Conservation (phyloP, 2,888 invertebrate species). For the Tanypteryx hageni region DNA sequence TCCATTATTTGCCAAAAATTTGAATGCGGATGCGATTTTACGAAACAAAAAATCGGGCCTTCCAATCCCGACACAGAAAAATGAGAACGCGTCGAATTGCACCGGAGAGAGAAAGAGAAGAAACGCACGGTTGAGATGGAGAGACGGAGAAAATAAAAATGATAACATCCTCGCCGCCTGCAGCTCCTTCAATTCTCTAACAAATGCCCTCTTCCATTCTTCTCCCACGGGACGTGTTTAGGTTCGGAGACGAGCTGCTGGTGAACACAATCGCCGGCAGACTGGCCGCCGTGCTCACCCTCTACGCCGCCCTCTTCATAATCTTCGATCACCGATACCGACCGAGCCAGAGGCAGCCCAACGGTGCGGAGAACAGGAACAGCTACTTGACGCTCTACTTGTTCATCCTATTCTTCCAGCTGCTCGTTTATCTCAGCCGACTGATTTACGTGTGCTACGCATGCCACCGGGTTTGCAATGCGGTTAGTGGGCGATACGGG, state of each 20-base stretch:
- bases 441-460: slow-evolving; percentile 50
- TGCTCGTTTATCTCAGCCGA: slow-evolving; percentile 49
- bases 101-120: too few relatives aligned
- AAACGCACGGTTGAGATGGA: too few relatives aligned
- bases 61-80: too few relatives aligned
- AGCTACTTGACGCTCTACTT: slow-evolving; percentile 39
- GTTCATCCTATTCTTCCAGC: slow-evolving; percentile 52
- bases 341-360: not conserved
- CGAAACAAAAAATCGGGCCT: too few relatives aligned
- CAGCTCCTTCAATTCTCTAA: not conserved
- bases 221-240: not conserved
- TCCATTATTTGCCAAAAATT: too few relatives aligned
- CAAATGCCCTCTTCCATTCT: not conserved
- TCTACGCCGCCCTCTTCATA: slow-evolving; percentile 45
- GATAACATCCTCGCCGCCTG: not conserved
- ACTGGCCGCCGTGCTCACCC: slow-evolving; percentile 45
- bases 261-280: slow-evolving; percentile 58
- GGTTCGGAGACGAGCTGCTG: slow-evolving; percentile 43
- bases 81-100: too few relatives aligned
- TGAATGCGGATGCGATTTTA: too few relatives aligned
- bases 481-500: slow-evolving; percentile 25
- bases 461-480: slow-evolving; percentile 46
- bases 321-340: slow-evolving; percentile 56
- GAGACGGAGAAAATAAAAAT: too few relatives aligned
- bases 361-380: not conserved